Evolutionary conservation across 2,888 invertebrate species (phyloP).

Genomic region (Perizoma flavofasciatum): DNA sequence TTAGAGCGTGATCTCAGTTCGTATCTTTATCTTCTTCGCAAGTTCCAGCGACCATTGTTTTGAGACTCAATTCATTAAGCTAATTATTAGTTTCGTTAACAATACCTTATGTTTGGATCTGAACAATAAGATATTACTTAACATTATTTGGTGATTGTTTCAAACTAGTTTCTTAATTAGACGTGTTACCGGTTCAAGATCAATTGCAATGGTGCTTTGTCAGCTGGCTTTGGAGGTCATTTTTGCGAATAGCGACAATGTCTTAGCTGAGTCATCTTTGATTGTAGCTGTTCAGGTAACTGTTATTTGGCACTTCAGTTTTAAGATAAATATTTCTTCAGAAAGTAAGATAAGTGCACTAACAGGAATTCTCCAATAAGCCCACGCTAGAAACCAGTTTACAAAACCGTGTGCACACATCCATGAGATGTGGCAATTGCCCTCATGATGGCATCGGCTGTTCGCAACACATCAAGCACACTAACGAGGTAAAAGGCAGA

Average conservation of each 20-base stretch:
- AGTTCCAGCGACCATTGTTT: slow-evolving; percentile 46
- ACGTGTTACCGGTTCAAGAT: slow-evolving; percentile 25
- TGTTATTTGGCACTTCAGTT: slow-evolving; percentile 18
- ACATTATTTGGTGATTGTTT: slow-evolving; percentile 41
- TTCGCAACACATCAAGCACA: slow-evolving; percentile 35
- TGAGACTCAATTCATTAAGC: slow-evolving; percentile 44
- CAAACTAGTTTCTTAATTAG: slow-evolving; percentile 30
- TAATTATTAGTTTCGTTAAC: slow-evolving; percentile 60
- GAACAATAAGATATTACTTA: slow-evolving; percentile 49
- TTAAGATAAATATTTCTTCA: slow-evolving; percentile 23
- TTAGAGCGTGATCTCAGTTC: slow-evolving; percentile 37
- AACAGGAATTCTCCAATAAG: slow-evolving; percentile 32
- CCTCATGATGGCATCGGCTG: slow-evolving; percentile 35
- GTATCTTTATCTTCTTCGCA: slow-evolving; percentile 32
- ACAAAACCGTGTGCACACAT: slow-evolving; percentile 39
- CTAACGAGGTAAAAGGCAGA: slow-evolving; percentile 31
- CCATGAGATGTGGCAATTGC: slow-evolving; percentile 42
- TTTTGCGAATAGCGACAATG: slow-evolving; percentile 19
- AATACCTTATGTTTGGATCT: slow-evolving; percentile 47
- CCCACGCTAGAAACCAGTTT: slow-evolving; percentile 40
- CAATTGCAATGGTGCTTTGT: slow-evolving; percentile 21
- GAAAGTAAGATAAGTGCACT: slow-evolving; percentile 24
- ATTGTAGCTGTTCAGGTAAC: slow-evolving; percentile 6
- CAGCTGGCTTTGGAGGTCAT: slow-evolving; percentile 20
- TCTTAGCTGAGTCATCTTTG: slow-evolving; percentile 21